Conservation (phyloP, 2,797 vertebrate genomes). For the Hemitrygon akajei region DNA sequence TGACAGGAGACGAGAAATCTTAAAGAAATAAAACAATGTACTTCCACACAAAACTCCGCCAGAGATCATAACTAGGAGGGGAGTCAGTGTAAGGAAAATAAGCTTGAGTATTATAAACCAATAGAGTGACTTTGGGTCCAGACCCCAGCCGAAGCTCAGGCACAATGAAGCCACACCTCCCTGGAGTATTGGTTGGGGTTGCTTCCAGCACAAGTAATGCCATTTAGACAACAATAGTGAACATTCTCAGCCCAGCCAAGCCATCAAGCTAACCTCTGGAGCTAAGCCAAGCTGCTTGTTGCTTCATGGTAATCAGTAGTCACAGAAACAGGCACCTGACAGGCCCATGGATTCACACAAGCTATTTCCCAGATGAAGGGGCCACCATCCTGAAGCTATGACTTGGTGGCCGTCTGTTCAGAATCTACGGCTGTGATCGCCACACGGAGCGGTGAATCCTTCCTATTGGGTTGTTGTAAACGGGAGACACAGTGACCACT, state of each 20-base stretch:
- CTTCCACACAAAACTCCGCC: neutral
- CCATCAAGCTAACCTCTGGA: neutral
- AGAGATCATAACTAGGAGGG: constrained; percentile 50
- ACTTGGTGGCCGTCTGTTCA: neutral
- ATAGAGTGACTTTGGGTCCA: neutral
- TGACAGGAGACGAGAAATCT: neutral
- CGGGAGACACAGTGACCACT: too few species aligned
- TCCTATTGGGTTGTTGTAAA: too few species aligned
- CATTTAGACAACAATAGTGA: neutral
- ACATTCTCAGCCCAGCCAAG: neutral
- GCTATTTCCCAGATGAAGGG: neutral
- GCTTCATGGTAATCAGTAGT: neutral
- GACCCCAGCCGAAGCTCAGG: neutral
- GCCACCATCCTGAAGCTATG: neutral
- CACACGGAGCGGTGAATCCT: neutral
- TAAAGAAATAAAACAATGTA: neutral
- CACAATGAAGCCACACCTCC: too few species aligned
- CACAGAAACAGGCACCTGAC: neutral
- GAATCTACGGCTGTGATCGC: neutral
- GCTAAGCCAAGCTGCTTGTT: neutral
- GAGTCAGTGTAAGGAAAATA: constrained; percentile 38
- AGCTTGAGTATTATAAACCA: neutral
- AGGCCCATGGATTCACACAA: neutral
- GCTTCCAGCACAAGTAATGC: neutral
- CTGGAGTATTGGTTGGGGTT: too few species aligned